Base-by-base conservation (phyloP, 2,113 vertebrate species). In the Rhipidura dahli region DNA sequence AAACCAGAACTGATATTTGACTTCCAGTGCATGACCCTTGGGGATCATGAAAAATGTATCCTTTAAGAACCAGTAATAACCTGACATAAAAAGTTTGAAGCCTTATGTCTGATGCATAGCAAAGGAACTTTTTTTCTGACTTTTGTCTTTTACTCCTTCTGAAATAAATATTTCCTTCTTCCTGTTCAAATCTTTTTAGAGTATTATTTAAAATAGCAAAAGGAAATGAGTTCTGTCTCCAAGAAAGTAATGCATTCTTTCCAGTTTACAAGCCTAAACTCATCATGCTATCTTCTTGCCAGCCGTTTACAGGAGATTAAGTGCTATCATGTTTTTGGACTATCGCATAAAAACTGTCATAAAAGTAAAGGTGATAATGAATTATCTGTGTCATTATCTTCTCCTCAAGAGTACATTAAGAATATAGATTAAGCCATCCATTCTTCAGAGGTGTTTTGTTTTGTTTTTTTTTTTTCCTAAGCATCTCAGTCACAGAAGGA, bases 191-290 rank as follows among this genome's bases (percentile, higher is more conserved):
- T 71, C 44, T 92, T 87, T 93, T 96, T 86, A 91, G 54, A 87
- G 30, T 79, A 22, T 68, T 94, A 88, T 97, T 97, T 96, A 92
- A 97, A 95, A 95, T 86, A 83, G 69, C 66, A 85, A 92, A 86
- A 65, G 77, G 54, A 95, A 96, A 57, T 51, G 16, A 96, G 59
- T 85, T 85, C 50, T 87, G 71, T 87, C 80, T 92, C 53, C 44
- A 51, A 76, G 42, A 81, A 91, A 86, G 66, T 24, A 82, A 69
- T 87, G 76, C 45, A 90, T 73, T 73, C 49, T 66, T 83, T 76
- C 66, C 56, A 91, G 57, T 27, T 91, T 70, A 33, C 22, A 30
- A 21, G 61, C 61, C 54, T 65, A 80, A 54, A 60, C 86, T 86
- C 31, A 51, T 61, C 59, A 77, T 70, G n/a, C n/a, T 76, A 37